Evolutionary conservation across 2,113 vertebrate species (phyloP).

Genomic region (Microcebus jonahi): DNA sequence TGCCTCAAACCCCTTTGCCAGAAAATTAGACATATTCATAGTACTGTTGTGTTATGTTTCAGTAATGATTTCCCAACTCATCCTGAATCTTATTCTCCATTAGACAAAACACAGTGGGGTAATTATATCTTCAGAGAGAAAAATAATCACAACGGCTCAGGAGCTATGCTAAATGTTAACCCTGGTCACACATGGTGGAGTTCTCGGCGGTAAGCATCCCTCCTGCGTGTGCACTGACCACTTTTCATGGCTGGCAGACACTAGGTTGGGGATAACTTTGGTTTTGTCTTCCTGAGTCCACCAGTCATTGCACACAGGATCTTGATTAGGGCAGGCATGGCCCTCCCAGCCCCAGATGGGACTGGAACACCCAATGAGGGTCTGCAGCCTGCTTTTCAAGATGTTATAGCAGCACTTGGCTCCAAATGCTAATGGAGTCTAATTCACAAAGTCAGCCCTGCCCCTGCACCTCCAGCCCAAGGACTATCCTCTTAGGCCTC

Average conservation of each 20-base stretch:
- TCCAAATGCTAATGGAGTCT: neutral
- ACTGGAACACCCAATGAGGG: neutral
- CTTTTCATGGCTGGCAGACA: neutral
- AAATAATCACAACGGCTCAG: neutral
- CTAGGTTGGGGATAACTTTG: neutral
- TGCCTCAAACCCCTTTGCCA: neutral
- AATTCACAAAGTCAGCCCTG: neutral
- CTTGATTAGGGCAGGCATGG: neutral
- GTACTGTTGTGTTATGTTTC: neutral
- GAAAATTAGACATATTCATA: neutral
- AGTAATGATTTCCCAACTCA: neutral
- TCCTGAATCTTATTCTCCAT: neutral
- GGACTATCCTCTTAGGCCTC: neutral
- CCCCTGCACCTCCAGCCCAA: neutral
- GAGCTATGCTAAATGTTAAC: neutral
- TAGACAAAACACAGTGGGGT: neutral
- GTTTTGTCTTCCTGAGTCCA: neutral
- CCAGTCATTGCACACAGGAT: neutral
- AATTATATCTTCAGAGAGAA: neutral
- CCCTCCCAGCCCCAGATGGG: accelerated
- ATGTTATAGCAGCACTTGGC: neutral
- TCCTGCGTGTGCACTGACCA: neutral
- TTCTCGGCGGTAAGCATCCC: neutral
- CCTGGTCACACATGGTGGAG: neutral
- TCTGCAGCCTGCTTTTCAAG: neutral